These are phyloP conservation scores for Schizothorax lantsangensis DNA, from an alignment of 2,797 vertebrate species.

Conservation along the genomic window DNA sequence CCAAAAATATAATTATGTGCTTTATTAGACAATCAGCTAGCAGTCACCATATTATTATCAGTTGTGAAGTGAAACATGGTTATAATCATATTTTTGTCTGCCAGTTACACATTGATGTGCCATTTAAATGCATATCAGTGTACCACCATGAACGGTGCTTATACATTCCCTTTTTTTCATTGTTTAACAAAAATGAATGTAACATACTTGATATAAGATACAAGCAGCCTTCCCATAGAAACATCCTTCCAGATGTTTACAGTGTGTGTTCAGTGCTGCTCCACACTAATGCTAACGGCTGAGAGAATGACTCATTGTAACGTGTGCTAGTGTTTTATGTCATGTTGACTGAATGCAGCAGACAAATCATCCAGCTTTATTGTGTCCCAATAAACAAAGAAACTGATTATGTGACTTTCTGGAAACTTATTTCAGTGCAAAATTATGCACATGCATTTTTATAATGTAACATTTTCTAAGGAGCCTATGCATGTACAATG, in stretches of 20 bases:
- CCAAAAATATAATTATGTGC: background rate
- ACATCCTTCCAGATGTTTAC: background rate
- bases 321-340: background rate
- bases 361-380: background rate
- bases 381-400: slow-evolving; percentile 30
- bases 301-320: background rate
- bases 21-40: background rate
- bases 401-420: background rate
- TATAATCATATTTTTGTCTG: background rate
- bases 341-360: background rate
- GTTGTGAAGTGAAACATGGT: background rate
- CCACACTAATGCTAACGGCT: background rate
- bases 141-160: background rate
- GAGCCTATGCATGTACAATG: background rate
- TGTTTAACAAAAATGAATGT: slow-evolving; percentile 13
- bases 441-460: too few relatives aligned
- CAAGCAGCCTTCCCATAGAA: background rate
- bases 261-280: slow-evolving; percentile 24
- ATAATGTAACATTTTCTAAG: background rate
- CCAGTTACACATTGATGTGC: background rate
- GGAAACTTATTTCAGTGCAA: slow-evolving; percentile 1
- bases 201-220: slow-evolving; percentile 8
- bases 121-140: background rate
- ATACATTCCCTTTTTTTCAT: slow-evolving; percentile 12
- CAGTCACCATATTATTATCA: background rate